Evolutionary conservation across 2,113 vertebrate species (phyloP), one percentile per base, ranked within the genome.

Genomic region (Perca schrenkii): DNA sequence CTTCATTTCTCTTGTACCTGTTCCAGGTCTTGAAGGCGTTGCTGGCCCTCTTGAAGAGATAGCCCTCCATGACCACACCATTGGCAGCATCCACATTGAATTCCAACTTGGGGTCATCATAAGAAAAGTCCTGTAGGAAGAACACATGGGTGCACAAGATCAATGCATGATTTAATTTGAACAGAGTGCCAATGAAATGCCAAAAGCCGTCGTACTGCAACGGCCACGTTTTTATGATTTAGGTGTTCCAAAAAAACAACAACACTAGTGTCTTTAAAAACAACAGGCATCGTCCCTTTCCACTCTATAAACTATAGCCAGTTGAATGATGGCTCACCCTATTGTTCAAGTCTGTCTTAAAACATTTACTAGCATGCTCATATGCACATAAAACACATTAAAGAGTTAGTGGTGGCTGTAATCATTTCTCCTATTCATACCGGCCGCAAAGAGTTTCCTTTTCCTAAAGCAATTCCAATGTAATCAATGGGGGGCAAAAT

Each of bases 21-120:
- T 95, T 96, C 95, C 95, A 96, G 63, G 95, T 96, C 88, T 96
- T 96, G 82, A 96, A 96, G 11, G 95, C 95, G 3, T 96, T 96
- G 86, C 94, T 95, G 61, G 95, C 95, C 82, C 95, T 92, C 89
- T 96, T 96, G 82, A 95, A 96, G 67, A 96, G 94, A 83, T 96
- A 95, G 19, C 95, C 95, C 88, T 96, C 95, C 95, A 96, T 95
- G 74, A 96, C 95, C n/a, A 96, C 94, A 28, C 95, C 95, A 43
- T 94, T 95, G 1, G 95, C 94, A 10, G 95, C 94, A n/a, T 96
- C 95, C 77, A 95, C 94, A 21, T 95, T 94, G 58, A 95, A 96
- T 71, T 96, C 95, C 86, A 94, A 80, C 79, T 94, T 96, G 12
- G 91, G 93, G 75, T 95, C 95, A 75, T 96, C 95, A 25, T 95